A percentile compares a stretch with the other conserved stretches of the same genome.
phyloP scores from a whole-genome alignment of 2,797 vertebrate genomes.

The Periparus ater region DNA sequence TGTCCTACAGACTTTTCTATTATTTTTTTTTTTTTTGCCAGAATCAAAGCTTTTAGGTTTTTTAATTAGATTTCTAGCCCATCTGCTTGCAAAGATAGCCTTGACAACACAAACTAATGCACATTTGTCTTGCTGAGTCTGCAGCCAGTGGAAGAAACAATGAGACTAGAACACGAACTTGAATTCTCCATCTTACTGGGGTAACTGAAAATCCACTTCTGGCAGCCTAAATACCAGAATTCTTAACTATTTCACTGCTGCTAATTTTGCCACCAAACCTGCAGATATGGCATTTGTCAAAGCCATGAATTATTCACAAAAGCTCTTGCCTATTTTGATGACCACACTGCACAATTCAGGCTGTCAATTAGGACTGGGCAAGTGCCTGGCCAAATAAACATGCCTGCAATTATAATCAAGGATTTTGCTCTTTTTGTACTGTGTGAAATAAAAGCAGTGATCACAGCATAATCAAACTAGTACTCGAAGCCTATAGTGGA shows the following conservation, averaged over 20 bases:
- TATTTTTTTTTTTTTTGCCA: slow-evolving; percentile 29
- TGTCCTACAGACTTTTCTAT: slow-evolving; percentile 35
- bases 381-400: not conserved
- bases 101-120: slow-evolving; percentile 42
- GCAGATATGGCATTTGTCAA: not conserved
- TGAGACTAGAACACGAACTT: slow-evolving; percentile 10
- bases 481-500: not conserved
- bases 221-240: not conserved
- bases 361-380: not conserved
- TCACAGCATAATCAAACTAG: not conserved
- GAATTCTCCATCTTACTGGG: not conserved
- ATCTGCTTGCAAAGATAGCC: slow-evolving; percentile 68
- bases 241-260: slow-evolving; percentile 11
- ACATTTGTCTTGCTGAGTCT: slow-evolving; percentile 51
- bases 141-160: slow-evolving; percentile 41
- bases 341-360: not conserved
- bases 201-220: slow-evolving; percentile 21
- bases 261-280: not conserved
- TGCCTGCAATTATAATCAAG: not conserved
- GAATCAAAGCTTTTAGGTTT: slow-evolving; percentile 57
- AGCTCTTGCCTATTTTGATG: not conserved
- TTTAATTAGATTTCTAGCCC: slow-evolving; percentile 65
- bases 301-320: not conserved
- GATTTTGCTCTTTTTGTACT: not conserved
- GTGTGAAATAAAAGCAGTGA: not conserved